Conservation (phyloP, 2,113 vertebrate species). For the Etheostoma spectabile region DNA sequence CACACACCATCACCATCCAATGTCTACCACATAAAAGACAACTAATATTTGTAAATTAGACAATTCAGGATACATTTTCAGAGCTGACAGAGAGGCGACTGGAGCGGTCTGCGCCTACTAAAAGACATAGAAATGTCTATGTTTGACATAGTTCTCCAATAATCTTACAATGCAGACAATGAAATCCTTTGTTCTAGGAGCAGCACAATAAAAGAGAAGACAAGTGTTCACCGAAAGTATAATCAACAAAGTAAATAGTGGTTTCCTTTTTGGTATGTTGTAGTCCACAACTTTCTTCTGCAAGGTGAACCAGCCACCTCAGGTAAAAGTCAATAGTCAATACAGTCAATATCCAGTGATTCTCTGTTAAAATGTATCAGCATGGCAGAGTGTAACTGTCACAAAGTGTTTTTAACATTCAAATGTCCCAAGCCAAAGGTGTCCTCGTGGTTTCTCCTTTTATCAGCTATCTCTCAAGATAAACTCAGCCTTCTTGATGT, state of each 20-base stretch:
- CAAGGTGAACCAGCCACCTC: constrained; percentile 72
- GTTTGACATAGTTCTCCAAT: background rate
- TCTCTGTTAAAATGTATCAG: constrained; percentile 3
- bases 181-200: constrained; percentile 6
- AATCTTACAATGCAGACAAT: constrained; percentile 21
- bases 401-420: constrained; percentile 55
- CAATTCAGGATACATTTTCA: too few relatives aligned
- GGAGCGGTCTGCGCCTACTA: too few relatives aligned
- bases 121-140: too few relatives aligned
- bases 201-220: constrained; percentile 26
- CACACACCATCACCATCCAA: too few relatives aligned
- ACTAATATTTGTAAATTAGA: too few relatives aligned
- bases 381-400: background rate
- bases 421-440: background rate
- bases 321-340: background rate
- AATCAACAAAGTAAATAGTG: constrained; percentile 17
- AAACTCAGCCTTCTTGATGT: constrained; percentile 35
- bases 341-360: constrained; percentile 5
- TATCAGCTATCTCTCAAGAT: constrained; percentile 1
- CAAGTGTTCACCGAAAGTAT: constrained; percentile 7
- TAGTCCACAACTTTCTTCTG: constrained; percentile 2
- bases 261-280: constrained; percentile 38
- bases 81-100: too few relatives aligned
- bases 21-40: too few relatives aligned
- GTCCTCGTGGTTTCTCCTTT: constrained; percentile 47